These are phyloP conservation scores for Vannuccia rotundouncinata DNA, from an alignment of 2,888 invertebrate species.

Conservation along the genomic window DNA sequence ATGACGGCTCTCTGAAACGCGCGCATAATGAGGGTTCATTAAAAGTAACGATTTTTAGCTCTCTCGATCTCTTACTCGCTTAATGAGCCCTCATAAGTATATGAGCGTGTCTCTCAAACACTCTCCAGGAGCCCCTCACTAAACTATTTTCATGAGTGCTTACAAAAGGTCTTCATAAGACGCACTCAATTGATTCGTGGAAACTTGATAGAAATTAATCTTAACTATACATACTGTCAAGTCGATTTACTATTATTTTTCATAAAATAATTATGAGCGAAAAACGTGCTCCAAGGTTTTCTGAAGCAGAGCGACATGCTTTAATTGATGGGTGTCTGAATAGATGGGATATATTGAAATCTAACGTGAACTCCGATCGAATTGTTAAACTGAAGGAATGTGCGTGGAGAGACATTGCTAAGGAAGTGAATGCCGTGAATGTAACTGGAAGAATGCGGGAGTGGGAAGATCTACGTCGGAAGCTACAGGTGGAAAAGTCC, in stretches of 20 bases:
- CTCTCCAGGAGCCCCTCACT: too few species aligned
- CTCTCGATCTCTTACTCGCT: too few species aligned
- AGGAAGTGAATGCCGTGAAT: not conserved
- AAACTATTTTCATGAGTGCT: too few species aligned
- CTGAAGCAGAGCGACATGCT: constrained; percentile 1
- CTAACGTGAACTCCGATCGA: not conserved
- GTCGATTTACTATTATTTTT: not conserved
- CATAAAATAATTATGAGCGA: not conserved
- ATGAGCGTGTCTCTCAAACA: too few species aligned
- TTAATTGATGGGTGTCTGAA: not conserved
- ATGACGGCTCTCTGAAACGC: too few species aligned
- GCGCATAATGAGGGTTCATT: too few species aligned
- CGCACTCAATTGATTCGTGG: too few species aligned
- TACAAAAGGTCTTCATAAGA: too few species aligned
- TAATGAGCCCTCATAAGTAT: too few species aligned
- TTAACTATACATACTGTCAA: not conserved
- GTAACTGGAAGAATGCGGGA: not conserved
- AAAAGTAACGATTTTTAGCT: too few species aligned
- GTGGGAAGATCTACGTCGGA: constrained; percentile 8
- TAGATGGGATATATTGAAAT: not conserved
- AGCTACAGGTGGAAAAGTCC: constrained; percentile 11
- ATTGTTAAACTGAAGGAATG: not conserved
- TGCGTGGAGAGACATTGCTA: constrained; percentile 8
- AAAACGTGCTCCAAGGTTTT: not conserved
- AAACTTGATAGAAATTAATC: too few species aligned